Evolutionary conservation across 2,113 vertebrate species (phyloP).

Genomic region (Chitala chitala): DNA sequence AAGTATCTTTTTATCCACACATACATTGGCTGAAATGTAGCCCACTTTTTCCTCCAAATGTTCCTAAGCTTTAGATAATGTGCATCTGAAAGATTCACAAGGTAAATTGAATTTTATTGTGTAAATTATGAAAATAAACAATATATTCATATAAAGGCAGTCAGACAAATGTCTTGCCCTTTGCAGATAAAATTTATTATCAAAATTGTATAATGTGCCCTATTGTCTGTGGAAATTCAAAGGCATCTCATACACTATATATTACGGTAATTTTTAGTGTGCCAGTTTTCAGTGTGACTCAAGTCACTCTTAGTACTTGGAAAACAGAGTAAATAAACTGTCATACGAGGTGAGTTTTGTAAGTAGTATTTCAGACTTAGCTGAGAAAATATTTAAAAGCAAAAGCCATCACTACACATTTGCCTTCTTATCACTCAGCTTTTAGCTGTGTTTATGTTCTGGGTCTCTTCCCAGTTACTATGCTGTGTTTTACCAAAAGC

Average conservation of each 20-base stretch:
- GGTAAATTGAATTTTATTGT: constrained; percentile 7
- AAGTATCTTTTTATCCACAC: neutral
- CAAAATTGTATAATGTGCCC: neutral
- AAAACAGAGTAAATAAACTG: neutral
- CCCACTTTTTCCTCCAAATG: neutral
- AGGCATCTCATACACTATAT: constrained; percentile 3
- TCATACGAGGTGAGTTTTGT: constrained; percentile 1
- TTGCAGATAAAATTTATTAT: neutral
- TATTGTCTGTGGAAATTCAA: neutral
- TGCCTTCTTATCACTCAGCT: neutral
- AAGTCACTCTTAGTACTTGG: neutral
- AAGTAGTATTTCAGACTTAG: neutral
- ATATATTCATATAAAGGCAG: neutral
- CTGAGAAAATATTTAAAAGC: neutral
- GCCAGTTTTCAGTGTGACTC: neutral
- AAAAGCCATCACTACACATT: neutral
- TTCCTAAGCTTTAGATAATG: neutral
- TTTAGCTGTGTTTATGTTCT: neutral
- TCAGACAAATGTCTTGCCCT: neutral
- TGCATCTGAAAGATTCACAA: neutral
- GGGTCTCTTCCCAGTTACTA: neutral
- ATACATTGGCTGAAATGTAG: neutral
- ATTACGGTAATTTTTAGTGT: neutral
- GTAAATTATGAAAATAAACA: constrained; percentile 12
- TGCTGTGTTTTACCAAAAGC: neutral